Base-by-base conservation (phyloP, 2,113 vertebrate species). In the Phaethornis superciliosus region DNA sequence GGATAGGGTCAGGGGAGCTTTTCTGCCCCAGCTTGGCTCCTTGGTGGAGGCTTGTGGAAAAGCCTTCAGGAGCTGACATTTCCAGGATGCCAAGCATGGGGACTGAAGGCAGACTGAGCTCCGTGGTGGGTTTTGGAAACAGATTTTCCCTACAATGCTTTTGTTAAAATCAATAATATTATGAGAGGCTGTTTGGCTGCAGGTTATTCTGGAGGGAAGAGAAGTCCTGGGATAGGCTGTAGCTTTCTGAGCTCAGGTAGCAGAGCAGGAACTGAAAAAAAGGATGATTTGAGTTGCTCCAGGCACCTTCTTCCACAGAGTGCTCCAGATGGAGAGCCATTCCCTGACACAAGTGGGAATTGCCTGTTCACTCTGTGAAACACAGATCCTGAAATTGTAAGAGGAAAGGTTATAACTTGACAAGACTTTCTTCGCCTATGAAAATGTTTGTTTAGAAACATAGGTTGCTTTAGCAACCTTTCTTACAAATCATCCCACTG, bases 301-400 rank as follows among this genome's bases (percentile, higher is more conserved):
- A 28, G 55, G 37, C 1, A 0, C 44, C 51, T 79, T 52, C n/a
- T n/a, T n/a, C 24, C 18, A 27, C 33, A 1, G 52, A 77, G 9
- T 1, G 1, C 18, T 55, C 0, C 3, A 88, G 27, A n/a, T 9
- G 35, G n/a, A 65, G 51, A 26, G 33, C 9, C 1, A 0, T 7
- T 81, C 56, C 54, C 28, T 37, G 69, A 21, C 44, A 33, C 16
- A 47, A 59, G 15, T 2, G 11, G 28, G 19, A 76, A 56, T 49
- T 15, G 9, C 21, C 11, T 2, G 0, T 32, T 56, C 51, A 7
- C 6, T 22, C 33, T 19, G 5, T 32, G 40, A 77, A 80, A 44
- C 9, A 5, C 23, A 22, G n/a, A 27, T 33, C 17, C 18, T 51
- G 46, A 81, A 58, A 35, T 26, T 40, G 13, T 23, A 33, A 69